phyloP scores from a whole-genome alignment of 92 coral and sea anemone genomes.

The Epizoanthus stellaris region DNA sequence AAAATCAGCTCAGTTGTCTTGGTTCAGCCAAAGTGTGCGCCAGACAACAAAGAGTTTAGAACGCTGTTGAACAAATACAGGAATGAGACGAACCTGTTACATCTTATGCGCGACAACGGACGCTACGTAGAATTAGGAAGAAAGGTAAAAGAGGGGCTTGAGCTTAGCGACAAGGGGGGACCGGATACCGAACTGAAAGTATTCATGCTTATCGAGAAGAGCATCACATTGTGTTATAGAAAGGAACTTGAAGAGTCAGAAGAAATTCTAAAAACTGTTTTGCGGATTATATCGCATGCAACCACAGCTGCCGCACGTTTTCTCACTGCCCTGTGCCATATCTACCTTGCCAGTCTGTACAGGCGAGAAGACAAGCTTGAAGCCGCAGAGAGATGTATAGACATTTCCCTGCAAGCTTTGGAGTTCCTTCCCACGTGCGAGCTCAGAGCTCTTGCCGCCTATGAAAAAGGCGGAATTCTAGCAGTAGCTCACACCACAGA shows the following conservation, averaged over 20 bases:
- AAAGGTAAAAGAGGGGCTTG: background rate
- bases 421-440: conserved; percentile 1
- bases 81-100: background rate
- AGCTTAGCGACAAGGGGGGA: background rate
- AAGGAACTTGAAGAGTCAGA: background rate
- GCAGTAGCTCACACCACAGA: background rate
- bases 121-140: background rate
- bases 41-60: background rate
- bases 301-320: background rate
- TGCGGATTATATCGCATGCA: background rate
- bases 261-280: background rate
- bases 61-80: background rate
- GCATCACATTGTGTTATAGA: background rate
- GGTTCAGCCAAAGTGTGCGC: background rate
- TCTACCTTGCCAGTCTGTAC: background rate
- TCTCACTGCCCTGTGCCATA: background rate
- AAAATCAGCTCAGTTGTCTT: background rate
- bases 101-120: conserved; percentile 25
- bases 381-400: background rate
- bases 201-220: background rate
- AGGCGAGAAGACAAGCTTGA: background rate
- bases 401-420: background rate
- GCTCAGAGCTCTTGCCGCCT: background rate
- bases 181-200: background rate
- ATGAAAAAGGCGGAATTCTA: conserved; percentile 13